Evolutionary conservation across 1,140 invertebrate species (phyloP), one percentile per base, ranked within the genome.

Genomic region (Panagrolaimus sp.): DNA sequence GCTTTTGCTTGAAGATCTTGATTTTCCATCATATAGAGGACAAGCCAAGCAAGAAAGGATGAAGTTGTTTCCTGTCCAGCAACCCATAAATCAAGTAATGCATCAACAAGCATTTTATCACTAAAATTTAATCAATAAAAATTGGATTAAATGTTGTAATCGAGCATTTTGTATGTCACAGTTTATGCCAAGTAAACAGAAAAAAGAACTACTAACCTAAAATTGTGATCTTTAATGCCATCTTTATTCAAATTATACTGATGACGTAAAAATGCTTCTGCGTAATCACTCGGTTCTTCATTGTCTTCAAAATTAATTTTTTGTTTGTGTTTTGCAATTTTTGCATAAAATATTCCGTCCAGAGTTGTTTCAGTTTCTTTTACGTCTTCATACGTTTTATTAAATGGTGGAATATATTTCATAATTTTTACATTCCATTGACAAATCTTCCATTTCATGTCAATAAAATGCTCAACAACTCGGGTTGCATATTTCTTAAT

Each of bases 51-150:
- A 16, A 65, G 45, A 1, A 66, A 46, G 13, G 72, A 71, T 42
- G 62, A 61, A n/a, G 69, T 75, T 63, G 73, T 67, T 62, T 75
- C 73, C 44, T 70, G 72, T 9, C 72, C 72, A 9, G 72, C 72
- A 14, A 70, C 53, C 51, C 67, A 74, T 13, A 74, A 64, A 16
- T 72, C 71, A 45, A 72, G 73, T 13, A 66, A 38, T 13, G 38
- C 53, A 63, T 71, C 62, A 8, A 61, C 45, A 0, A 72, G 16
- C n/a, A 74, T 62, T 13, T 65, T 46, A 62, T 42, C 46, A 61
- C 69, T 66, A 38, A 48, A 71, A 46, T 27, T n/a, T n/a, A n/a
- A n/a, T n/a, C n/a, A 7, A 38, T 38, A 38, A 7, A 38, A 38
- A 14, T 38, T 43, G 66, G 13, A 25, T 43, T 46, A 31, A 23